A percentile compares a stretch with the other conserved stretches of the same genome.
Evolutionary conservation across 2,888 invertebrate species (phyloP).

Genomic region (Apamea crenata): DNA sequence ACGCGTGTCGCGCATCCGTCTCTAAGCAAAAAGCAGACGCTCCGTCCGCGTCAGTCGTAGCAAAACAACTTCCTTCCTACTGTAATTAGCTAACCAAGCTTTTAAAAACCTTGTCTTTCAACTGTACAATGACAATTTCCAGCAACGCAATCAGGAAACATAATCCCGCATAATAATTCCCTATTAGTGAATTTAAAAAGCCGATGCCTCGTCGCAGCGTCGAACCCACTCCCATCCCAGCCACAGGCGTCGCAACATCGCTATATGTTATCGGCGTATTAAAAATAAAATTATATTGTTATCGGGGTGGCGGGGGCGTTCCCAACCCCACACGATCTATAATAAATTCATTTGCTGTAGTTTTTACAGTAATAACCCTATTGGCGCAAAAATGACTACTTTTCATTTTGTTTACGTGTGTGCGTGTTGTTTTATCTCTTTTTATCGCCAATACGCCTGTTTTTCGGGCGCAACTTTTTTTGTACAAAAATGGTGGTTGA

Average conservation of each 20-base stretch:
- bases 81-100: neutral
- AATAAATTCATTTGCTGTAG: conserved; percentile 89
- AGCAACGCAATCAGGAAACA: conserved; percentile 31
- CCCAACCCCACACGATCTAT: conserved; percentile 75
- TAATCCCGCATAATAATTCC: conserved; percentile 43
- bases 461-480: conserved; percentile 70
- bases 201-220: conserved; percentile 30
- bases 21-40: neutral
- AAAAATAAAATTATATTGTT: conserved; percentile 84
- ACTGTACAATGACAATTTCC: conserved; percentile 4
- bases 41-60: neutral
- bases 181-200: conserved; percentile 50
- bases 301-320: conserved; percentile 71
- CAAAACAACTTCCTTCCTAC: too few species aligned
- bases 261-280: conserved; percentile 74
- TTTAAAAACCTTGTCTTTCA: neutral
- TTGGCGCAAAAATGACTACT: conserved; percentile 90
- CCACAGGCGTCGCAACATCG: conserved; percentile 41
- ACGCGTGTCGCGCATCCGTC: neutral
- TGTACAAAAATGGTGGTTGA: conserved; percentile 63
- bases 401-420: conserved; percentile 81
- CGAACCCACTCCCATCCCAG: conserved; percentile 42
- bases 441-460: conserved; percentile 76
- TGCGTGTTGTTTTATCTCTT: conserved; percentile 80
- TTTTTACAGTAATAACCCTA: conserved; percentile 89